These are phyloP conservation scores for Nymphalis c-album DNA, from an alignment of 2,888 invertebrate genomes.

Conservation along the genomic window DNA sequence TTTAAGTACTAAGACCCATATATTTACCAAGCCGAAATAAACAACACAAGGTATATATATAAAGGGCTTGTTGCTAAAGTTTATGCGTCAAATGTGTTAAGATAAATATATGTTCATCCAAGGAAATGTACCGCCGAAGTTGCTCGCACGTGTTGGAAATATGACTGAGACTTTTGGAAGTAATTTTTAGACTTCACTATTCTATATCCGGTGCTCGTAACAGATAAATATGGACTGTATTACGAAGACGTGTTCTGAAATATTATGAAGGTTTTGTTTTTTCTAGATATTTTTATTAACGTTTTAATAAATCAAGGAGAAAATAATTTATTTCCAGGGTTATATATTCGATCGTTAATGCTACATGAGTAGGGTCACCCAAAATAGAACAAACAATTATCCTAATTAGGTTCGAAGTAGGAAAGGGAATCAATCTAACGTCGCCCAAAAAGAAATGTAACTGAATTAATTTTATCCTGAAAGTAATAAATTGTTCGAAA, in stretches of 20 bases:
- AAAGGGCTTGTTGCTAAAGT: background rate
- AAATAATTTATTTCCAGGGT: background rate
- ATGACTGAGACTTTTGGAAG: conserved; percentile 26
- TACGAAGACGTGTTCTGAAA: conserved; percentile 2
- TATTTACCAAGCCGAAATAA: background rate
- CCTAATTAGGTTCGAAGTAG: conserved; percentile 14
- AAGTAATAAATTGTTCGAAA: conserved; percentile 54
- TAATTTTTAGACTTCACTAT: conserved; percentile 27
- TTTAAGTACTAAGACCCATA: background rate
- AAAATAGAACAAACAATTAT: background rate
- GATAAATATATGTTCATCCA: conserved; percentile 21
- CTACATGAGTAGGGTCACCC: conserved; percentile 4
- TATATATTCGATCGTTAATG: background rate
- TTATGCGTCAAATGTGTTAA: conserved; percentile 14
- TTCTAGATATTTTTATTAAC: background rate
- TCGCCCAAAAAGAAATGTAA: conserved; percentile 24
- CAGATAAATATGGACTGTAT: conserved; percentile 13
- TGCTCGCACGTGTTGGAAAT: conserved; percentile 22
- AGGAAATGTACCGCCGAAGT: conserved; percentile 18
- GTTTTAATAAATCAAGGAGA: background rate
- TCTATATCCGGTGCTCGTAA: conserved; percentile 19
- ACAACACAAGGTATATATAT: conserved; percentile 6
- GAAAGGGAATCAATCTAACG: conserved; percentile 30
- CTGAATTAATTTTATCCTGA: conserved; percentile 34
- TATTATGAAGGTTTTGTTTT: background rate